Conservation (phyloP, 2,888 invertebrate genomes). For the Acanthacorydalis orientalis region DNA sequence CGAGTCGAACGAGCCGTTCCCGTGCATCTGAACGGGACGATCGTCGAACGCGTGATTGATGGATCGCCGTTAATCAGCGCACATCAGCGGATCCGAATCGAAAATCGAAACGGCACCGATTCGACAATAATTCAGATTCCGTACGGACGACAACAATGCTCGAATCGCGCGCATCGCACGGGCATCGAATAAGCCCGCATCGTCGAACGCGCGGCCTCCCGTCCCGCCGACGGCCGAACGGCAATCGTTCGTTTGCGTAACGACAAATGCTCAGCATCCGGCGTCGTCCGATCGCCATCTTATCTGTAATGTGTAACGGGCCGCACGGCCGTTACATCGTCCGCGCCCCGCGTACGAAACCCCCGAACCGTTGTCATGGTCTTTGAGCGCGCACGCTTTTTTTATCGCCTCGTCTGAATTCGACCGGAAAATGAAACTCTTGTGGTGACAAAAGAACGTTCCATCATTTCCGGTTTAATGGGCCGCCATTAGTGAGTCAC, state of each 20-base stretch:
- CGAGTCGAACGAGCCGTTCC: too few relatives aligned
- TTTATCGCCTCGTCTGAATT: slow-evolving; percentile 26
- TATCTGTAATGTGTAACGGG: neutral
- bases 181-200: too few relatives aligned
- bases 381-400: slow-evolving; percentile 23
- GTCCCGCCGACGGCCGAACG: too few relatives aligned
- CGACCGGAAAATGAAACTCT: slow-evolving; percentile 33
- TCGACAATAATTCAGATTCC: too few relatives aligned
- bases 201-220: too few relatives aligned
- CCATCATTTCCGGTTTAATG: slow-evolving; percentile 29
- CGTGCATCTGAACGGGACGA: too few relatives aligned
- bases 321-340: neutral
- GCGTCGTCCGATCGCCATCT: neutral
- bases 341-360: neutral
- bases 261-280: neutral
- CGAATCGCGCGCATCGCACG: too few relatives aligned
- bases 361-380: slow-evolving; percentile 25
- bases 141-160: too few relatives aligned
- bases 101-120: too few relatives aligned
- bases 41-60: too few relatives aligned
- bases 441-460: slow-evolving; percentile 31
- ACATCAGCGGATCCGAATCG: too few relatives aligned
- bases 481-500: slow-evolving; percentile 21
- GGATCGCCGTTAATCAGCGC: too few relatives aligned
- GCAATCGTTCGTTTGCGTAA: neutral